Percentiles rank a stretch among this genome's conserved stretches.
Conservation (phyloP, 1,140 invertebrate genomes). For the Nomia melanderi region DNA sequence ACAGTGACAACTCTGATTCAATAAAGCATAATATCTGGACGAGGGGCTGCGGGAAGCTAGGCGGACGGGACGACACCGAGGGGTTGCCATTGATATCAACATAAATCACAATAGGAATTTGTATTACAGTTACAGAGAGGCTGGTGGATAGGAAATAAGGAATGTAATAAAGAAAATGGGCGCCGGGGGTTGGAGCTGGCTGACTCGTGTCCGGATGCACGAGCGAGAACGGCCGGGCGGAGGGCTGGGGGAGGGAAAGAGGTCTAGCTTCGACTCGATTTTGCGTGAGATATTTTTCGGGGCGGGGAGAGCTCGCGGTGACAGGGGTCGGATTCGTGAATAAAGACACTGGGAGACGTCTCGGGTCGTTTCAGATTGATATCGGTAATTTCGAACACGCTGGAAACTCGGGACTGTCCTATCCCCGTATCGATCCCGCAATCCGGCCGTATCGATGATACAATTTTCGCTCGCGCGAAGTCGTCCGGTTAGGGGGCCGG, state of each 20-base stretch:
- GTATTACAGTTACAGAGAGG: conserved; percentile 81
- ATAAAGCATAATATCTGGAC: conserved; percentile 75
- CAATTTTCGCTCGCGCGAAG: too few relatives aligned
- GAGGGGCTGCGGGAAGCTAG: conserved; percentile 26
- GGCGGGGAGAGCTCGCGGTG: not conserved
- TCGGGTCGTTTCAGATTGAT: conserved; percentile 6
- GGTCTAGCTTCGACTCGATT: conserved; percentile 20
- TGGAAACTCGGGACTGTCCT: too few relatives aligned
- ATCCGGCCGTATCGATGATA: too few relatives aligned
- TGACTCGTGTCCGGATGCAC: conserved; percentile 17
- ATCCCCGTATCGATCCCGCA: not conserved
- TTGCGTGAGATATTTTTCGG: conserved; percentile 8
- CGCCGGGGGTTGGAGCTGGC: conserved; percentile 55
- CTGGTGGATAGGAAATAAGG: conserved; percentile 81
- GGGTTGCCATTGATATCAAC: conserved; percentile 80
- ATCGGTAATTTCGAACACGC: not conserved
- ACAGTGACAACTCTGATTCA: conserved; percentile 74
- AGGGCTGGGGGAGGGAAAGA: not conserved
- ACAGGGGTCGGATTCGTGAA: not conserved
- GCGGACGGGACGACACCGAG: conserved; percentile 66
- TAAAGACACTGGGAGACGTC: not conserved
- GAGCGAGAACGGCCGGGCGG: not conserved
- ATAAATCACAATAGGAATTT: conserved; percentile 83
- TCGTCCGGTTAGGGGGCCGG: too few relatives aligned
- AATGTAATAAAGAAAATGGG: conserved; percentile 82